Conservation (phyloP, 1,140 invertebrate genomes). For the Campodea augens region DNA sequence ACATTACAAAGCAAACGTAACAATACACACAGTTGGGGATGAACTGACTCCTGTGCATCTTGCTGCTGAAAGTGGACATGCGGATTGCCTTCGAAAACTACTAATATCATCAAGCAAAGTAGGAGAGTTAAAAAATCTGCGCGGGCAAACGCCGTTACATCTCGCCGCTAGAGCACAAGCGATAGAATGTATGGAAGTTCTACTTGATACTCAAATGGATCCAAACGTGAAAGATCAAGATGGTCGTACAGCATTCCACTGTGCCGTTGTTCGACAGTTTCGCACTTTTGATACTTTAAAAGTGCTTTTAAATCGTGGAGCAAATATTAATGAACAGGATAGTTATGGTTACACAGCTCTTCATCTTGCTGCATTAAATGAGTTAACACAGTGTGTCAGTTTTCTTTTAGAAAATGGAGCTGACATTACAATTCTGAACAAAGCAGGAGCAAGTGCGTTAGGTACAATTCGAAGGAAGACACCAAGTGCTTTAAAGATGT, state of each 20-base stretch:
- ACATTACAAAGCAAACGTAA: constrained; percentile 38
- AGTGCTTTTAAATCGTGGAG: constrained; percentile 44
- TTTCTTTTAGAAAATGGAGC: constrained; percentile 62
- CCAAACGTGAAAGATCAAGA: constrained; percentile 56
- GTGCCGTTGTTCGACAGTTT: constrained; percentile 35
- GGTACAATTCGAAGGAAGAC: constrained; percentile 65
- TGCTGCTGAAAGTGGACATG: constrained; percentile 55
- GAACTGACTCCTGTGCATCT: constrained; percentile 56
- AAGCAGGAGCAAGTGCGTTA: constrained; percentile 58
- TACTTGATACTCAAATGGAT: constrained; percentile 47
- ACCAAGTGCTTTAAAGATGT: constrained; percentile 53
- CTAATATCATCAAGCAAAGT: constrained; percentile 28
- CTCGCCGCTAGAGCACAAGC: constrained; percentile 52
- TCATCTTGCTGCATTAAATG: constrained; percentile 67
- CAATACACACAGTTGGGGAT: constrained; percentile 34
- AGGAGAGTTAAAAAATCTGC: constrained; percentile 43
- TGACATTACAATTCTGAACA: constrained; percentile 61
- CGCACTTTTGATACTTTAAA: constrained; percentile 11
- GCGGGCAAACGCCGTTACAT: constrained; percentile 57
- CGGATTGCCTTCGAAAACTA: constrained; percentile 46
- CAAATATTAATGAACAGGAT: constrained; percentile 65
- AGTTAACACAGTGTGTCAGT: constrained; percentile 61
- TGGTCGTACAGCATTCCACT: constrained; percentile 50
- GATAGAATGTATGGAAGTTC: constrained; percentile 50
- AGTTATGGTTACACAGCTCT: constrained; percentile 74